A percentile compares a stretch with the other conserved stretches of the same genome.
These are phyloP conservation scores for Caerostris extrusa DNA, from an alignment of 1,140 invertebrate genomes.

Conservation along the genomic window DNA sequence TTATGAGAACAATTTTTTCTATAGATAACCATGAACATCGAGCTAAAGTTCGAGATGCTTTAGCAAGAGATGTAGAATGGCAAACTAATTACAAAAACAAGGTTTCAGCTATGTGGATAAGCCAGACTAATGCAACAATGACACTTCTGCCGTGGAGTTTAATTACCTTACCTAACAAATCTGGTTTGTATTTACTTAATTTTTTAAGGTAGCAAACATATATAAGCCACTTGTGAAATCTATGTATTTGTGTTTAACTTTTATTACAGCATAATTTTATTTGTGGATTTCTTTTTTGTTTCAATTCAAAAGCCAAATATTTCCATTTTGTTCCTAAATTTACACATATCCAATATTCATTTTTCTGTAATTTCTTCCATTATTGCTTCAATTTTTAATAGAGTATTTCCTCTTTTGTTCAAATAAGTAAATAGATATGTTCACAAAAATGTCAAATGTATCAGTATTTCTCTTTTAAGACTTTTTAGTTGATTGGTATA, in stretches of 20 bases:
- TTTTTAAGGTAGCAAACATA: background rate
- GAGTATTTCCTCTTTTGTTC: too few species aligned
- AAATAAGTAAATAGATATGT: too few species aligned
- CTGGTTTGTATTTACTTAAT: slow-evolving; percentile 62
- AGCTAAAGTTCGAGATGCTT: slow-evolving; percentile 79
- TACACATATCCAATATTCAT: too few species aligned
- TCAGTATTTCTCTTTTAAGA: too few species aligned
- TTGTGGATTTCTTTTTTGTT: too few species aligned
- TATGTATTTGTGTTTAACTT: background rate
- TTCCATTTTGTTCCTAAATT: too few species aligned
- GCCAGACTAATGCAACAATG: slow-evolving; percentile 80
- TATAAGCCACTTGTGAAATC: background rate
- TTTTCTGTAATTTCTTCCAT: too few species aligned
- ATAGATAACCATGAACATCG: slow-evolving; percentile 81
- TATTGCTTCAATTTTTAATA: too few species aligned
- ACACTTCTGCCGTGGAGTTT: slow-evolving; percentile 78
- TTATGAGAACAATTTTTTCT: slow-evolving; percentile 33
- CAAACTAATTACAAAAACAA: slow-evolving; percentile 80
- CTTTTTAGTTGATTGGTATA: too few species aligned
- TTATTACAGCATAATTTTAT: background rate
- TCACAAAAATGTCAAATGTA: too few species aligned
- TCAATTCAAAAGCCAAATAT: too few species aligned
- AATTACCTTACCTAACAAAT: slow-evolving; percentile 75
- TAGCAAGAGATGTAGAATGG: slow-evolving; percentile 80
- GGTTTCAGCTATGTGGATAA: slow-evolving; percentile 79